Evolutionary conservation across 2,797 vertebrate genomes (phyloP).

Genomic region (Chelidonichthys spinosus): DNA sequence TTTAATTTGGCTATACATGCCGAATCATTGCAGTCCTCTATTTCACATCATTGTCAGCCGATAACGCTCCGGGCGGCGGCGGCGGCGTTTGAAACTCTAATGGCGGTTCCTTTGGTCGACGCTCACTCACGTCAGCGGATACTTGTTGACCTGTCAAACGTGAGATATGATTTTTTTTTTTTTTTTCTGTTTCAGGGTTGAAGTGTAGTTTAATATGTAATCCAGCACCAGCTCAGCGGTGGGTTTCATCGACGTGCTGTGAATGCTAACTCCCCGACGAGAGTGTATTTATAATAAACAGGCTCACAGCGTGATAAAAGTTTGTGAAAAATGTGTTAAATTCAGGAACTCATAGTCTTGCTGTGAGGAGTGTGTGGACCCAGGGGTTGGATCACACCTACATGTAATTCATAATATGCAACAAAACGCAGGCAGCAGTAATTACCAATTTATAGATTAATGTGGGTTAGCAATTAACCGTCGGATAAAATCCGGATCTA

Average conservation of each 20-base stretch:
- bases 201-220: slow-evolving; percentile 24
- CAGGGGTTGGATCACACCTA: neutral
- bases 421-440: neutral
- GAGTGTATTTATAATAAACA: slow-evolving; percentile 29
- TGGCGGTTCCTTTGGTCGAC: slow-evolving; percentile 4
- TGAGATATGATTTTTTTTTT: neutral
- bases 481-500: neutral
- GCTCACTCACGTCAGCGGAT: slow-evolving; percentile 21
- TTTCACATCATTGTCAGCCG: slow-evolving; percentile 31
- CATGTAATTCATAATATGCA: neutral
- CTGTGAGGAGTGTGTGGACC: slow-evolving; percentile 21
- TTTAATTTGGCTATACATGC: slow-evolving; percentile 34
- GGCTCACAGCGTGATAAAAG: slow-evolving; percentile 34
- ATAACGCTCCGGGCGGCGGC: slow-evolving; percentile 17
- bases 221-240: slow-evolving; percentile 12
- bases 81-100: slow-evolving; percentile 33
- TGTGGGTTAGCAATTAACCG: neutral
- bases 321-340: slow-evolving; percentile 11
- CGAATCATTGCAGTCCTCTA: slow-evolving; percentile 27
- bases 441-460: neutral
- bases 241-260: slow-evolving; percentile 8
- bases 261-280: slow-evolving; percentile 24
- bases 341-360: slow-evolving; percentile 7
- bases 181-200: slow-evolving; percentile 23
- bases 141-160: slow-evolving; percentile 52